Conservation (phyloP, 2,888 invertebrate genomes). For the Idaea dimidiata region DNA sequence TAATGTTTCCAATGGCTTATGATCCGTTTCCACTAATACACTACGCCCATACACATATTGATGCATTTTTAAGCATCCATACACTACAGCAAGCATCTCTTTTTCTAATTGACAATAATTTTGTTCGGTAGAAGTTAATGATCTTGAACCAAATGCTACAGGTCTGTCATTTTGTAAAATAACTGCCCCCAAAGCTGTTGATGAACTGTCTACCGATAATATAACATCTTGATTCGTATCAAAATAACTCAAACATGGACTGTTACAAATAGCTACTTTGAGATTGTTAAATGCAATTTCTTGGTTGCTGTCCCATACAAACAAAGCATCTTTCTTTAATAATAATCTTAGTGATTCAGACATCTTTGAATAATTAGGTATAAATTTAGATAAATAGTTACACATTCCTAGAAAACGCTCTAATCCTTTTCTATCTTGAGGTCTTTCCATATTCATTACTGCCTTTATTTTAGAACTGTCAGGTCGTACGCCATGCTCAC, state of each 20-base stretch:
- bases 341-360: constrained; percentile 12
- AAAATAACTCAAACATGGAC: constrained; percentile 17
- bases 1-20: too few species aligned
- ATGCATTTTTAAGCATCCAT: too few species aligned
- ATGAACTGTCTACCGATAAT: constrained; percentile 17
- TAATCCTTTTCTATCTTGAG: constrained; percentile 12
- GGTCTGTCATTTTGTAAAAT: constrained; percentile 19
- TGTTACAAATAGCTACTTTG: constrained; percentile 15
- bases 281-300: constrained; percentile 10
- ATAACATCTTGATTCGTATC: constrained; percentile 10
- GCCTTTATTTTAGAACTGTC: constrained; percentile 13
- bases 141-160: constrained; percentile 18
- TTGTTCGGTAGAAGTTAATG: too few species aligned
- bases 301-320: constrained; percentile 17
- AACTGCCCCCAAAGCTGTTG: constrained; percentile 17
- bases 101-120: too few species aligned
- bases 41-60: too few species aligned
- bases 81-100: too few species aligned
- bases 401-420: constrained; percentile 21
- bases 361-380: constrained; percentile 17
- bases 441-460: constrained; percentile 17
- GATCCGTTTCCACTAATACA: too few species aligned
- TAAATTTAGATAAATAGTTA: constrained; percentile 19
- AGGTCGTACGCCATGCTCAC: too few species aligned
- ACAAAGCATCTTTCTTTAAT: constrained; percentile 15